Conservation (phyloP, 2,113 vertebrate genomes). For the Pomatostomus ruficeps region DNA sequence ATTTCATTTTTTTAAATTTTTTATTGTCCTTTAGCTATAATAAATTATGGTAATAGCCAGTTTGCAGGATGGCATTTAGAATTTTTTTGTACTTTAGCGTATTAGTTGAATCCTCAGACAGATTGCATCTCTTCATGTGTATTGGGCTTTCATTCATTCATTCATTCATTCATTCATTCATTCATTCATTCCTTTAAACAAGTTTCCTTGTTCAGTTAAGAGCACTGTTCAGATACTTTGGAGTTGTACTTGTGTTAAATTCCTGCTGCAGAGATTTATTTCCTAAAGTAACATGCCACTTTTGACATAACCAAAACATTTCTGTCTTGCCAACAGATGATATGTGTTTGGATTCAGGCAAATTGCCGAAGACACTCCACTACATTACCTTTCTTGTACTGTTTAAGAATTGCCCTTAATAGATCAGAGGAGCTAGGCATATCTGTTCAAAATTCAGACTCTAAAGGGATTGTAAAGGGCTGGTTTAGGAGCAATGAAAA, state of each 20-base stretch:
- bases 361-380: background rate
- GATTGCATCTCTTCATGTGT: background rate
- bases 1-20: background rate
- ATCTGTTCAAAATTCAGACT: background rate
- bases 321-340: background rate
- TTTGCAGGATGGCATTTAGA: background rate
- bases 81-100: background rate
- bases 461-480: background rate
- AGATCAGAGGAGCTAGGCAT: background rate
- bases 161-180: background rate
- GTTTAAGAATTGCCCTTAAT: background rate
- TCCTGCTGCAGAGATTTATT: background rate
- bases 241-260: background rate
- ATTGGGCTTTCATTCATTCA: background rate
- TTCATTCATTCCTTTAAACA: background rate
- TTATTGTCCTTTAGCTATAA: background rate
- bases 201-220: background rate
- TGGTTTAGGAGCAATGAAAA: slow-evolving; percentile 30
- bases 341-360: background rate
- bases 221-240: background rate
- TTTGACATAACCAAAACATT: background rate
- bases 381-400: background rate
- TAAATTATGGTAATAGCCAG: background rate
- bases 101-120: background rate
- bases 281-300: background rate